Conservation (phyloP, 2,113 vertebrate species). For the Tangachromis dhanisi region DNA sequence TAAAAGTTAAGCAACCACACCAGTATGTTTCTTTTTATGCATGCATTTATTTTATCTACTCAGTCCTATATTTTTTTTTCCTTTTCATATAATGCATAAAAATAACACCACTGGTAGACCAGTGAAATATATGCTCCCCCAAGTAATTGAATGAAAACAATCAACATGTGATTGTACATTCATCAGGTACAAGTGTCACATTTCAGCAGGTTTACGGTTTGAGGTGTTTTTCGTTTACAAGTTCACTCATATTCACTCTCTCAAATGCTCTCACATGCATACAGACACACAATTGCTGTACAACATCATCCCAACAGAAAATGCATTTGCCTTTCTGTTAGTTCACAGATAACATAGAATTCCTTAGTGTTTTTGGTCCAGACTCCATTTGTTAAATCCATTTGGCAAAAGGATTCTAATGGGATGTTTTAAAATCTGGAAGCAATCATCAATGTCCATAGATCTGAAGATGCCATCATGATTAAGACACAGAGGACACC, state of each 20-base stretch:
- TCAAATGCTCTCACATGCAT: not conserved
- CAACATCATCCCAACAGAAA: not conserved
- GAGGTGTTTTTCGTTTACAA: not conserved
- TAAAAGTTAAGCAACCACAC: not conserved
- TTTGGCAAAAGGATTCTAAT: not conserved
- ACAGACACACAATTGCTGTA: not conserved
- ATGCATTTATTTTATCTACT: conserved; percentile 53
- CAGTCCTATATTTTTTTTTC: not conserved
- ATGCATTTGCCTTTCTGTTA: not conserved
- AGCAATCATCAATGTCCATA: conserved; percentile 5
- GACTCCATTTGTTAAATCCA: not conserved
- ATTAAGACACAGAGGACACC: conserved; percentile 75
- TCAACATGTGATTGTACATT: not conserved
- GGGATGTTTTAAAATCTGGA: not conserved
- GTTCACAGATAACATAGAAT: not conserved
- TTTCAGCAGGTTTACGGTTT: not conserved
- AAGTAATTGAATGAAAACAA: conserved; percentile 11
- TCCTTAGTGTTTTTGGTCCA: not conserved
- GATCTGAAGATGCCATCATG: not conserved
- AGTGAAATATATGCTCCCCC: conserved; percentile 8
- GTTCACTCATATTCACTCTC: not conserved
- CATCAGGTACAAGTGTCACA: not conserved
- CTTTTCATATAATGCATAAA: conserved; percentile 45
- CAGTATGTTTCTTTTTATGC: conserved; percentile 21
- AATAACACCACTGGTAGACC: not conserved